Evolutionary conservation across 2,113 vertebrate genomes (phyloP), one percentile per base, ranked within the genome.

Genomic region (Panthera uncia): DNA sequence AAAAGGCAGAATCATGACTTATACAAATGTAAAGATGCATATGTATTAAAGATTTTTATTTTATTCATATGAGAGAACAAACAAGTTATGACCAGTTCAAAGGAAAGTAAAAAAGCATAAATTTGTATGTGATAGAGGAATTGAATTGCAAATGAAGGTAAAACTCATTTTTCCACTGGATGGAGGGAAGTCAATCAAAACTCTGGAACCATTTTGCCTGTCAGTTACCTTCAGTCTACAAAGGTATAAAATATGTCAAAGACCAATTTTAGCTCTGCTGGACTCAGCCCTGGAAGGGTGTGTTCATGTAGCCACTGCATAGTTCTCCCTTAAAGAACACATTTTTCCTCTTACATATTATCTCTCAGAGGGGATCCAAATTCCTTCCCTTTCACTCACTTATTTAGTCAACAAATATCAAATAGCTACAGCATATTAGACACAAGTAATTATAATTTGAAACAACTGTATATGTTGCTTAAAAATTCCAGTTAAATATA

Each of bases 401-500:
- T 48, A 14, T 68, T 90, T 91, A 52, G 71, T 95, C 31, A 85
- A 23, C 41, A 86, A 31, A 78, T 82, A 48, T 14, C 73, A 76
- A 93, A 79, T 63, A 71, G 18, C 31, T 82, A 61, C 16, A 50
- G 36, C 33, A 31, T 57, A 65, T 71, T 29, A 27, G 55, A 29
- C 31, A 95, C 63, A 73, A 83, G 68, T 69, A 91, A 91, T 55
- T 87, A 36, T 48, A 93, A 96, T 79, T 83, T 81, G 52, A 96
- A 93, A 19, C 27, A 74, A 52, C 11, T 61, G 68, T 79, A 21
- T 74, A 29, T 68, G 14, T 68, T 82, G 29, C 33, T 91, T 91
- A 33, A 50, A 93, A 50, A 3, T 68, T 83, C 48, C 63, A 33
- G 25, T 73, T 69, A 87, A 85, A 71, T 65, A 36, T 76, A 15